Evolutionary conservation across 1,140 invertebrate genomes (phyloP), one percentile per base, ranked within the genome.

Genomic region (Bicyclus anynana): DNA sequence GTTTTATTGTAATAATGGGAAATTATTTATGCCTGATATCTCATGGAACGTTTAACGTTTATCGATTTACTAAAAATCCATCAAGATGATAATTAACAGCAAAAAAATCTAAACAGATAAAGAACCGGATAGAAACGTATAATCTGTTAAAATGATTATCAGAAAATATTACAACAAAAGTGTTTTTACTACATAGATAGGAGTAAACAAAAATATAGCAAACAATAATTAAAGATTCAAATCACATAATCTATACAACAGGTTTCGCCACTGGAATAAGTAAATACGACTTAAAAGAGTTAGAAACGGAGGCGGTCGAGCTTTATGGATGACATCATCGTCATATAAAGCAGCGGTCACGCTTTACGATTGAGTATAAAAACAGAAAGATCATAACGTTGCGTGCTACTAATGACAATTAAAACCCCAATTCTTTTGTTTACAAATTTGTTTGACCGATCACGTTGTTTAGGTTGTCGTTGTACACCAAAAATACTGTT

Each of bases 271-370:
- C 46, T 42, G 37, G 55, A 66, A 73, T 68, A 51, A 58, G 58
- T 72, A 69, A 70, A 71, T n/a, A n/a, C 63, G 72, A 51, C 49
- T 52, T 53, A 69, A 61, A 74, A 51, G 54, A 54, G 59, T 52
- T 61, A 40, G 26, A 68, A 51, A 54, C 52, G 53, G 44, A 51
- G 53, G 48, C 61, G 49, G 35, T 48, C 29, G 53, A 55, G 59
- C 52, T 59, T 55, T 40, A 59, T 58, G 56, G 65, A 59, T 80
- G 70, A 77, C 72, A 78, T 82, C 79, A 82, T 65, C 67, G 56
- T 54, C 68, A 67, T 72, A 72, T 72, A 69, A 66, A 75, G 68
- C 59, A 52, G 59, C 53, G 50, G 47, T 53, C 38, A 53, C 20
- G 47, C 52, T 67, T 62, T 58, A 62, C 23, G 53, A 51, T 60